phyloP scores from a whole-genome alignment of 2,797 vertebrate species.

The Premnoplex brunnescens region DNA sequence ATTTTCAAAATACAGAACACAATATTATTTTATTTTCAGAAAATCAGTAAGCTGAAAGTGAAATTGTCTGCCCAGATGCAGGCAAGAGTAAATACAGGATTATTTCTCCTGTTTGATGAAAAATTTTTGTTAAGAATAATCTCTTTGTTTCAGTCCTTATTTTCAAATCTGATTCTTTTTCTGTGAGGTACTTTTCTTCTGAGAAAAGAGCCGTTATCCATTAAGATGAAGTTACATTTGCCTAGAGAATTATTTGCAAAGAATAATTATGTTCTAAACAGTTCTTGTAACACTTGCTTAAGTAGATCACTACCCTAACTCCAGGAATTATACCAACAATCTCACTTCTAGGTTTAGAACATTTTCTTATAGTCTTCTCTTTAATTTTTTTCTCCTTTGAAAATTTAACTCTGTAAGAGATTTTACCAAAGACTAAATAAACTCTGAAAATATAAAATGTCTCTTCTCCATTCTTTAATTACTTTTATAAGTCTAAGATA shows the following conservation, averaged over 20 bases:
- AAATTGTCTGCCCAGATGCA: background rate
- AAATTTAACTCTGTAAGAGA: background rate
- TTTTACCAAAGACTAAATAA: background rate
- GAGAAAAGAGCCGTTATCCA: background rate
- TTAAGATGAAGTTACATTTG: background rate
- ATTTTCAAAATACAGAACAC: background rate
- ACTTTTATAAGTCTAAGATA: background rate
- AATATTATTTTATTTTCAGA: background rate
- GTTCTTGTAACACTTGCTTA: background rate
- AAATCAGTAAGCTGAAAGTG: background rate
- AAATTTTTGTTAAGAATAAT: background rate
- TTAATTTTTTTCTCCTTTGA: background rate
- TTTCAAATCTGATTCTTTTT: background rate
- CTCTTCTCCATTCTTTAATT: background rate
- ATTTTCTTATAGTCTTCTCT: background rate
- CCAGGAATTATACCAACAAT: background rate
- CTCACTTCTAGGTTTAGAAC: background rate
- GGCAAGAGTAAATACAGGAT: background rate
- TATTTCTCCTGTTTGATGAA: background rate
- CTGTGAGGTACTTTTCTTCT: background rate
- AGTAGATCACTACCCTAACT: background rate
- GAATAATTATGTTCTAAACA: background rate
- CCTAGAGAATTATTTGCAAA: background rate
- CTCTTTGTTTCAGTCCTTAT: background rate
- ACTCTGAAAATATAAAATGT: background rate